Conservation (phyloP, 1,140 invertebrate genomes). For the Onthophagus taurus region DNA sequence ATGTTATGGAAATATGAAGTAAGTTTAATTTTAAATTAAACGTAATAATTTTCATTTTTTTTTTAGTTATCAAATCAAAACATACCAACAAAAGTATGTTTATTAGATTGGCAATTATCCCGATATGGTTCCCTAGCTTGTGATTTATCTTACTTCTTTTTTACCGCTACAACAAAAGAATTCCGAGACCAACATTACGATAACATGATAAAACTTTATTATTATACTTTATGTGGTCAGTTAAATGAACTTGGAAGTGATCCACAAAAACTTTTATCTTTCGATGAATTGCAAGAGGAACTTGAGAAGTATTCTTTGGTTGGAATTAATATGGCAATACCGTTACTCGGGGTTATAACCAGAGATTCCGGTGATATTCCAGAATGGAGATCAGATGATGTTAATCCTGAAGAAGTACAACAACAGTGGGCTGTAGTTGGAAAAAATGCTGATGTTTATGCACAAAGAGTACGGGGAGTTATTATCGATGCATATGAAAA, state of each 20-base stretch:
- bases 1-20: slow-evolving; percentile 40
- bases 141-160: slow-evolving; percentile 12
- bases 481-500: neutral
- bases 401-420: too few species aligned
- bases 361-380: slow-evolving; percentile 1
- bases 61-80: neutral
- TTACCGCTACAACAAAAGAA: neutral
- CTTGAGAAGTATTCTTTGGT: slow-evolving; percentile 3
- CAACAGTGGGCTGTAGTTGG: too few species aligned
- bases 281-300: slow-evolving; percentile 4
- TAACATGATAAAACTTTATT: slow-evolving; percentile 10
- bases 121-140: slow-evolving; percentile 8
- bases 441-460: neutral
- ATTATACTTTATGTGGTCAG: slow-evolving; percentile 1
- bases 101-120: slow-evolving; percentile 10
- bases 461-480: neutral
- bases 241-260: slow-evolving; percentile 7
- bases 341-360: slow-evolving; percentile 1
- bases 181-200: slow-evolving; percentile 4
- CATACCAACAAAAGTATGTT: slow-evolving; percentile 3
- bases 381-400: neutral
- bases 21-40: too few species aligned
- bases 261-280: slow-evolving; percentile 5
- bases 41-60: neutral
- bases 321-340: neutral